Evolutionary conservation across 2,797 vertebrate species (phyloP), one percentile per base, ranked within the genome.

Genomic region (Tokudaia tokunoshimensis): DNA sequence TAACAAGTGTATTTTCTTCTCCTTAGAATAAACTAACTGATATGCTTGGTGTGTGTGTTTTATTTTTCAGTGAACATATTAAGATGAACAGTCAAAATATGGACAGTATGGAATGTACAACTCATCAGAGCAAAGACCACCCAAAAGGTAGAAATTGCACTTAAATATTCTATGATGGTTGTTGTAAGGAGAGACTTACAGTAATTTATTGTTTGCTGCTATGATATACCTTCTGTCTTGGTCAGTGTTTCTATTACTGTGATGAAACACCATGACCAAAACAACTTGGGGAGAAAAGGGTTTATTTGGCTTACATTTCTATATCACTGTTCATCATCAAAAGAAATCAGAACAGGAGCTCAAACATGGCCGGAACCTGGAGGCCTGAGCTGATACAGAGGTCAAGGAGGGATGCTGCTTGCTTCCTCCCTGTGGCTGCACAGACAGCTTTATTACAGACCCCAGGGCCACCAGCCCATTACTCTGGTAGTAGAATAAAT

Each of bases 11-110:
- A 34, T 74, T 91, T 87, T 55, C 61, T 89, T 88, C 89, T 89
- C 78, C 84, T 96, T 92, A 80, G 22, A 86, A 41, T 89, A 88
- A 95, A 82, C 37, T 63, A 76, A 31, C 78, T 92, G 29, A 88
- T 86, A 12, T 75, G 44, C n/a, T 96, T 44, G 31, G 80, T 34
- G 0, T 26, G 72, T 95, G 83, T 98, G 0, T 24, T 67, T 96
- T 98, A 5, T 97, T 95, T 98, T 98, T 81, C 96, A 99, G 99
- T 5, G 98, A 99, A 8, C 98, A 98, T 81, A 97, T 74, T 88
- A 97, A 97, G 79, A 83, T 96, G 84, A 95, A n/a, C 86, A 98
- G 57, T 94, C 97, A 93, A 93, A 88, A 97, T 92, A 95, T 81
- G 37, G 97, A 92, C 63, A 37, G 26, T 82, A 80, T 95, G 84